These are phyloP conservation scores for Poicephalus gulielmi DNA, from an alignment of 2,113 vertebrate species.

Conservation along the genomic window DNA sequence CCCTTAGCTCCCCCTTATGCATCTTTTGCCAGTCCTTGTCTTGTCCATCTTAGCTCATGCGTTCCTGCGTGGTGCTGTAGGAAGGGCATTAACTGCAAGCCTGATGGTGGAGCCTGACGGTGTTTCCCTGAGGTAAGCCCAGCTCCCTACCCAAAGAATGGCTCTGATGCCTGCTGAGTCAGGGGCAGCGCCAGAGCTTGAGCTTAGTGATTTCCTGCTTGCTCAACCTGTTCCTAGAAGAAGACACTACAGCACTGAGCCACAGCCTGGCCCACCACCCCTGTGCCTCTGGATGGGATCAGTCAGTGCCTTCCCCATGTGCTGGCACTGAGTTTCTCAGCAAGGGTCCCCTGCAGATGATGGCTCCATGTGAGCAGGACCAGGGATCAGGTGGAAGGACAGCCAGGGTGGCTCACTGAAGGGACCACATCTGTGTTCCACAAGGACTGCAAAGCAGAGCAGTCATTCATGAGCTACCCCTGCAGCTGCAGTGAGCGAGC, in stretches of 20 bases:
- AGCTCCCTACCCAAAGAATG: neutral
- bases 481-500: neutral
- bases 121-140: neutral
- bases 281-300: neutral
- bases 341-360: neutral
- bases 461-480: neutral
- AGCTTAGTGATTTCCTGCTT: neutral
- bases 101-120: neutral
- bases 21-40: neutral
- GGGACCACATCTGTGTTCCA: neutral
- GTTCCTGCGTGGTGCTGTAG: neutral
- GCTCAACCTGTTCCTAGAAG: neutral
- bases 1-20: neutral
- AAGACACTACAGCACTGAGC: neutral
- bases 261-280: neutral
- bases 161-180: neutral
- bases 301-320: neutral
- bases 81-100: neutral
- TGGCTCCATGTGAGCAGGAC: neutral
- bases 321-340: neutral
- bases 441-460: neutral
- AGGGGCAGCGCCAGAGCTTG: neutral
- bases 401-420: accelerated
- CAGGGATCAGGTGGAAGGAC: neutral
- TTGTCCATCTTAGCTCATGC: neutral